Percentiles rank a stretch among this genome's conserved stretches.
phyloP scores from a whole-genome alignment of 2,113 vertebrate species.

The Mastomys natalensis region DNA sequence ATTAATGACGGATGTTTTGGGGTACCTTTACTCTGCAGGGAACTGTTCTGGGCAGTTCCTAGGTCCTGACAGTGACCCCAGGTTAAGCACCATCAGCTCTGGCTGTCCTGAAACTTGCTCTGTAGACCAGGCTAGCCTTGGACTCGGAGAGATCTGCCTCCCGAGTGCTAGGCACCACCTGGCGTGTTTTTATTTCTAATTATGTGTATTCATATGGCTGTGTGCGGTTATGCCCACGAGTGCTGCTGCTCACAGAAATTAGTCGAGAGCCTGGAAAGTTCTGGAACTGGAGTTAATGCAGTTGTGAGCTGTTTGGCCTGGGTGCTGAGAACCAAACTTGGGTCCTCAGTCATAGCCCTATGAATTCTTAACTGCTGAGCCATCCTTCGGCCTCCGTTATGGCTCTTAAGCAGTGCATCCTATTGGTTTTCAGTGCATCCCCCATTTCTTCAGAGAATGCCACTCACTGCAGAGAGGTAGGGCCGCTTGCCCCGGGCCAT shows the following conservation, averaged over 20 bases:
- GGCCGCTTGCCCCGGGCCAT: fast-evolving
- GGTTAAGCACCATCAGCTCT: not conserved
- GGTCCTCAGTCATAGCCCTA: not conserved
- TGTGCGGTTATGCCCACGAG: not conserved
- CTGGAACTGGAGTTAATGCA: not conserved
- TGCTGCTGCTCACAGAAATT: not conserved
- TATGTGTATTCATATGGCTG: not conserved
- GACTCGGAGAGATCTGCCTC: not conserved
- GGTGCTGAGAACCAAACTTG: not conserved
- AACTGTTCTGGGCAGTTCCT: not conserved
- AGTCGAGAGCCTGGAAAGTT: not conserved
- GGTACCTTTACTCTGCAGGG: not conserved
- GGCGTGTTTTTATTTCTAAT: not conserved
- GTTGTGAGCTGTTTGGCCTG: not conserved
- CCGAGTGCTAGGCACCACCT: not conserved
- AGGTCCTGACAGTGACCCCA: not conserved
- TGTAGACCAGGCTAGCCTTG: not conserved
- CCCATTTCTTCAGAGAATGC: not conserved
- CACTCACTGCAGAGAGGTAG: not conserved
- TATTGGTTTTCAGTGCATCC: too few relatives aligned
- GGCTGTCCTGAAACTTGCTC: not conserved
- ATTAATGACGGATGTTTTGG: fast-evolving
- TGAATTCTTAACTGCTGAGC: not conserved
- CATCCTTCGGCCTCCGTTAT: not conserved
- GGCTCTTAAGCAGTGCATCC: not conserved